Conservation (phyloP, 1,140 invertebrate species). For the Limonius californicus region DNA sequence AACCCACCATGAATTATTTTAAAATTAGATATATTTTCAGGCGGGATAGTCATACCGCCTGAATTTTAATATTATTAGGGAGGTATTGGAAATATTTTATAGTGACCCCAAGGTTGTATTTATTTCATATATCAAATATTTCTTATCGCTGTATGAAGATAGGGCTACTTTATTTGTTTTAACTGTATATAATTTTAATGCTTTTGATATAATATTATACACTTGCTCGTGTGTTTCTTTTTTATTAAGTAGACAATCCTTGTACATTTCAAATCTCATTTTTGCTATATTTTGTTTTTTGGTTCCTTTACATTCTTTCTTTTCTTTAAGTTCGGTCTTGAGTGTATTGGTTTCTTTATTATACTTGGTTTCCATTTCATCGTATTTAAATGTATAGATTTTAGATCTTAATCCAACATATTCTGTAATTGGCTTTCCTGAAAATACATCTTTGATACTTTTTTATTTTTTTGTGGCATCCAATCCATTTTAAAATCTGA, state of each 20-base stretch:
- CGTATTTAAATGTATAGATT: slow-evolving; percentile 20
- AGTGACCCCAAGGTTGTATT: too few relatives aligned
- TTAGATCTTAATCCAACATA: slow-evolving; percentile 22
- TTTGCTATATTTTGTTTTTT: slow-evolving; percentile 17
- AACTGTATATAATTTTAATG: background rate
- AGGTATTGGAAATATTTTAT: too few relatives aligned
- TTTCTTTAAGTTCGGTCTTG: too few relatives aligned
- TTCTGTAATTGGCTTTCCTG: slow-evolving; percentile 6
- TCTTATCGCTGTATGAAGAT: too few relatives aligned
- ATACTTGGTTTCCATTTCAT: too few relatives aligned
- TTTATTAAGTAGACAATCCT: slow-evolving; percentile 14
- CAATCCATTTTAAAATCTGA: slow-evolving; percentile 1
- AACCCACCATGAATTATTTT: too few relatives aligned
- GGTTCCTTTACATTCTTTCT: slow-evolving; percentile 19
- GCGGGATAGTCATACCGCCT: too few relatives aligned
- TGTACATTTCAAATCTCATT: slow-evolving; percentile 21
- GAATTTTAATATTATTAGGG: too few relatives aligned
- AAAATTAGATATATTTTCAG: too few relatives aligned
- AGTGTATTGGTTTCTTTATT: too few relatives aligned
- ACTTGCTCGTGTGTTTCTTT: background rate
- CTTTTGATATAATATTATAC: slow-evolving; percentile 12
- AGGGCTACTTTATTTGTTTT: too few relatives aligned
- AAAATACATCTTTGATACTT: slow-evolving; percentile 15
- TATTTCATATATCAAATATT: too few relatives aligned
- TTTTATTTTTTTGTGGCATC: slow-evolving; percentile 7